Conservation (phyloP, 2,888 invertebrate genomes). For the Dryocosmus kuriphilus region DNA sequence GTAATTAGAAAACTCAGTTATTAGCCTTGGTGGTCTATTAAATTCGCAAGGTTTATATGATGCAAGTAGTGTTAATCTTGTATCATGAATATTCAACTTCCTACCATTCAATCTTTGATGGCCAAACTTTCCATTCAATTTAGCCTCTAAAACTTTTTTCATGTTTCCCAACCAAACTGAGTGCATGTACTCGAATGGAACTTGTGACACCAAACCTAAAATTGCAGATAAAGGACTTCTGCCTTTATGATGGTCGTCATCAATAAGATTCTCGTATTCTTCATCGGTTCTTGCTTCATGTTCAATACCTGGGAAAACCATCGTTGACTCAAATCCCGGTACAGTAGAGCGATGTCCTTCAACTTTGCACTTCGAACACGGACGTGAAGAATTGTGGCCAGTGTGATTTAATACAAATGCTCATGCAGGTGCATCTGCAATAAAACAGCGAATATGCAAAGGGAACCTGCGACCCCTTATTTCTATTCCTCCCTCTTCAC, state of each 20-base stretch:
- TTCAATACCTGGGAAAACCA: not conserved
- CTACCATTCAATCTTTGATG: not conserved
- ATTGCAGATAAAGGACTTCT: not conserved
- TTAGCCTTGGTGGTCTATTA: not conserved
- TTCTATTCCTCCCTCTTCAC: too few species aligned
- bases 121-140: not conserved
- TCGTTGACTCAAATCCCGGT: not conserved
- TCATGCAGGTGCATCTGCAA: conserved; percentile 16
- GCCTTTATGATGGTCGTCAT: too few species aligned
- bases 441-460: conserved; percentile 10
- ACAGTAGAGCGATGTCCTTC: not conserved
- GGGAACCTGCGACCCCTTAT: not conserved
- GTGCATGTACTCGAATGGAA: not conserved
- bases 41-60: not conserved
- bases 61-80: not conserved
- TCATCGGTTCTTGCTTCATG: conserved; percentile 5
- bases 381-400: not conserved
- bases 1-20: not conserved
- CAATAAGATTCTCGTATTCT: not conserved
- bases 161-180: not conserved
- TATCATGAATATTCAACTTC: not conserved
- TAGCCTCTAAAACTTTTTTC: too few species aligned
- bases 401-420: conserved; percentile 2
- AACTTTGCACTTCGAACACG: conserved; percentile 13
- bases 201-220: not conserved